These are phyloP conservation scores for Galaxea fascicularis DNA, from an alignment of 92 coral and sea anemone genomes.

Conservation along the genomic window DNA sequence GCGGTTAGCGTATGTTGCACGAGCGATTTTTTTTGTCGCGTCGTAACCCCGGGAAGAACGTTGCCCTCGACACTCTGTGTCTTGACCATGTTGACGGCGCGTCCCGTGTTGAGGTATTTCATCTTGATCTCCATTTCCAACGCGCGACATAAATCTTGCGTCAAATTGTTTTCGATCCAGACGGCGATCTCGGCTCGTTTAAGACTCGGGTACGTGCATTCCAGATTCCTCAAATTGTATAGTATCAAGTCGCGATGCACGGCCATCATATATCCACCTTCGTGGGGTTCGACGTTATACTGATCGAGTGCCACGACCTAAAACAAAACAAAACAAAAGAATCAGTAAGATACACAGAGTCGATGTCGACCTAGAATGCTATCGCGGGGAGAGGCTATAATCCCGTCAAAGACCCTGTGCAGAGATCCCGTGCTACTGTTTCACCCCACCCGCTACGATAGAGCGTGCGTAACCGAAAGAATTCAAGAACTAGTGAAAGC, in stretches of 20 bases:
- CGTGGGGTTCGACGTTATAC: conserved; percentile 25
- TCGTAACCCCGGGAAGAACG: conserved; percentile 10
- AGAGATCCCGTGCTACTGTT: conserved; percentile 12
- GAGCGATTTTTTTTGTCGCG: conserved; percentile 11
- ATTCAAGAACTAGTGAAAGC: background rate
- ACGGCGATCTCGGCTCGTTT: background rate
- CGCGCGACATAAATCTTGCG: conserved; percentile 13
- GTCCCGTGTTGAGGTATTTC: background rate
- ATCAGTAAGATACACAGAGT: background rate
- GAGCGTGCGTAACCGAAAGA: background rate
- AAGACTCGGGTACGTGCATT: background rate
- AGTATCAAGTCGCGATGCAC: conserved; percentile 21
- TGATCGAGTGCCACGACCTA: conserved; percentile 28
- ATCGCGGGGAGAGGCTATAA: background rate
- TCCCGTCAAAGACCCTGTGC: background rate
- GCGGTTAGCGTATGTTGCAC: conserved; percentile 22
- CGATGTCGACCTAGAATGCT: background rate
- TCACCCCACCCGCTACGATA: conserved; percentile 8
- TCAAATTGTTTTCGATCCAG: conserved; percentile 31
- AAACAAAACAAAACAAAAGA: background rate
- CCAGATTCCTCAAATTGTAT: background rate
- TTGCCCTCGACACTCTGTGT: conserved; percentile 8
- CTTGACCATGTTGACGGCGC: conserved; percentile 24
- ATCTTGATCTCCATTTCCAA: conserved; percentile 16
- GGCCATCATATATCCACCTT: conserved; percentile 1